Evolutionary conservation across 2,113 vertebrate genomes (phyloP).

Genomic region (Psophia crepitans): DNA sequence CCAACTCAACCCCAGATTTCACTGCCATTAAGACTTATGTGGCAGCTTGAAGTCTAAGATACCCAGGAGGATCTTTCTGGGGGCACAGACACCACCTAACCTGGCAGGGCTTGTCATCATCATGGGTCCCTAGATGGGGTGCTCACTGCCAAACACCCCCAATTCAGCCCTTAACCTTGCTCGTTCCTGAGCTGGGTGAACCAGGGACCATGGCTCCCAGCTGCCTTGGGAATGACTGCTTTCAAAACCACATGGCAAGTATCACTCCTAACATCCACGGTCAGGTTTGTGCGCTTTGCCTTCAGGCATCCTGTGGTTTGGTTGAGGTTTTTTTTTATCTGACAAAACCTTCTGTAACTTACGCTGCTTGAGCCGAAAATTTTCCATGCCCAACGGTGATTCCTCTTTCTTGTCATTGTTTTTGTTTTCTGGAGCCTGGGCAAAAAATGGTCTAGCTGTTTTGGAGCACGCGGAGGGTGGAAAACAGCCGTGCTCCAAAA

Average conservation of each 20-base stretch:
- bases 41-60: not conserved
- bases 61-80: not conserved
- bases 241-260: not conserved
- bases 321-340: not conserved
- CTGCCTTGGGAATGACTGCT: not conserved
- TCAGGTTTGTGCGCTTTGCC: not conserved
- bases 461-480: not conserved
- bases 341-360: not conserved
- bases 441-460: not conserved
- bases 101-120: no score
- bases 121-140: not conserved
- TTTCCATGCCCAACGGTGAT: not conserved
- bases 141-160: not conserved
- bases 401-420: not conserved
- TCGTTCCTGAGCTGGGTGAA: not conserved
- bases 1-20: not conserved
- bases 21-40: not conserved
- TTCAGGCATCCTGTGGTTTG: not conserved
- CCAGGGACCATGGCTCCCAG: not conserved
- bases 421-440: not conserved
- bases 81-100: not conserved
- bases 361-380: not conserved
- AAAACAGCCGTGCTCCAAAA: not conserved
- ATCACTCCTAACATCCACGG: accelerated
- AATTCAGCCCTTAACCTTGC: not conserved